phyloP scores from a whole-genome alignment of 2,888 invertebrate genomes.

The Trichogramma evanescens region DNA sequence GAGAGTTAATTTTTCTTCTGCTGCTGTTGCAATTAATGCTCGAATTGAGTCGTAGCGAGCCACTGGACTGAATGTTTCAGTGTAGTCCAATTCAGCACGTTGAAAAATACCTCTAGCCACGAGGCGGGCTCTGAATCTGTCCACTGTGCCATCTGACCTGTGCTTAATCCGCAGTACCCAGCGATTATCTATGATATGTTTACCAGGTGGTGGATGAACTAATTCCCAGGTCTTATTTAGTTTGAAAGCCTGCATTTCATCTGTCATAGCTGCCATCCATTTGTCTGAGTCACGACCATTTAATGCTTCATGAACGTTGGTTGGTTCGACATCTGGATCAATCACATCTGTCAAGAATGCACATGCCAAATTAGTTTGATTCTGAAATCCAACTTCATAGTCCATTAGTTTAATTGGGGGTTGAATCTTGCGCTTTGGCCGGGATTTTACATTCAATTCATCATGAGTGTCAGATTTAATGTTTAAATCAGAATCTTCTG shows the following conservation, averaged over 20 bases:
- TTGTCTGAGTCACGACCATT: constrained; percentile 1
- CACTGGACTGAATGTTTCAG: constrained; percentile 20
- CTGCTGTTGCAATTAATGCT: constrained; percentile 16
- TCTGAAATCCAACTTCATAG: too few species aligned
- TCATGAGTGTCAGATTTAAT: too few species aligned
- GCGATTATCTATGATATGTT: constrained; percentile 18
- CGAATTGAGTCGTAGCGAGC: constrained; percentile 7
- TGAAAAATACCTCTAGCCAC: constrained; percentile 15
- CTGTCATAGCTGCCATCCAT: constrained; percentile 12
- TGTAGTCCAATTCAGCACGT: constrained; percentile 20
- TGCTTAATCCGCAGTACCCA: constrained; percentile 24
- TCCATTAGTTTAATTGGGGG: too few species aligned
- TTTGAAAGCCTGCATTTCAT: constrained; percentile 11
- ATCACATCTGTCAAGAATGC: too few species aligned
- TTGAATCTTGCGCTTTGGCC: too few species aligned
- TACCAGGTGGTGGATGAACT: constrained; percentile 17
- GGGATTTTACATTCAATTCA: too few species aligned
- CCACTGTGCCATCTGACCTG: constrained; percentile 20
- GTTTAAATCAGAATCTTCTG: too few species aligned
- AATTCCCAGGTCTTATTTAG: constrained; percentile 18
- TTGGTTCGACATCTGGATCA: too few species aligned
- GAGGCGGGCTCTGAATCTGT: constrained; percentile 18
- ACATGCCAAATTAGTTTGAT: too few species aligned
- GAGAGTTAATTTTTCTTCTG: too few species aligned
- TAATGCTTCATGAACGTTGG: too few species aligned